These are phyloP conservation scores for Rhopalosiphum nymphaeae DNA, from an alignment of 2,888 invertebrate genomes.

Conservation along the genomic window DNA sequence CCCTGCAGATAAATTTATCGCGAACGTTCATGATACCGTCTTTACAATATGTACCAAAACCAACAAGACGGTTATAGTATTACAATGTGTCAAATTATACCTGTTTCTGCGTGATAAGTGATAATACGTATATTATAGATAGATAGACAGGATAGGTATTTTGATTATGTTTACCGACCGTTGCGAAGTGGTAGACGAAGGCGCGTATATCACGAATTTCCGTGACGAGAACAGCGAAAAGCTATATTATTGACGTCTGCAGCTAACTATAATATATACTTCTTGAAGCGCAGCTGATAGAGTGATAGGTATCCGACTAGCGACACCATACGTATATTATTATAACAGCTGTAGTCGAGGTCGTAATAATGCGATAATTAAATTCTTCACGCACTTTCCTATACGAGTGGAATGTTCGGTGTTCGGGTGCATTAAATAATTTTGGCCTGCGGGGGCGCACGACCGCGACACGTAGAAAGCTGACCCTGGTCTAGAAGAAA, in stretches of 20 bases:
- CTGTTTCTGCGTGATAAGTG: not conserved
- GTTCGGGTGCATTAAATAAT: not conserved
- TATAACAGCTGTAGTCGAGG: not conserved
- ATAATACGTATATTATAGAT: not conserved
- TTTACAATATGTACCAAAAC: not conserved
- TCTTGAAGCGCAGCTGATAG: not conserved
- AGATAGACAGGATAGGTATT: too few relatives aligned
- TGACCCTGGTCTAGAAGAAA: conserved; percentile 52
- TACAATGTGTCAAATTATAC: not conserved
- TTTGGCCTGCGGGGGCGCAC: conserved; percentile 2
- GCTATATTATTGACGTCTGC: not conserved
- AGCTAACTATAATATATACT: not conserved
- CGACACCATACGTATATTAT: not conserved
- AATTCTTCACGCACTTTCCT: not conserved
- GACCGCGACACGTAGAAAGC: conserved; percentile 42
- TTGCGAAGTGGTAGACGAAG: not conserved
- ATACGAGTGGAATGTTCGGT: not conserved
- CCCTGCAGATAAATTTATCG: too few relatives aligned
- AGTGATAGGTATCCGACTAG: not conserved
- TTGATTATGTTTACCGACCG: not conserved
- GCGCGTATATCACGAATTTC: not conserved
- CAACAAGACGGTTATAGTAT: not conserved
- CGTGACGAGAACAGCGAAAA: not conserved
- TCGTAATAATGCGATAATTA: not conserved
- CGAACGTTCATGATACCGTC: too few relatives aligned